Conservation (phyloP, 1,140 invertebrate genomes). For the Cydia strobilella region DNA sequence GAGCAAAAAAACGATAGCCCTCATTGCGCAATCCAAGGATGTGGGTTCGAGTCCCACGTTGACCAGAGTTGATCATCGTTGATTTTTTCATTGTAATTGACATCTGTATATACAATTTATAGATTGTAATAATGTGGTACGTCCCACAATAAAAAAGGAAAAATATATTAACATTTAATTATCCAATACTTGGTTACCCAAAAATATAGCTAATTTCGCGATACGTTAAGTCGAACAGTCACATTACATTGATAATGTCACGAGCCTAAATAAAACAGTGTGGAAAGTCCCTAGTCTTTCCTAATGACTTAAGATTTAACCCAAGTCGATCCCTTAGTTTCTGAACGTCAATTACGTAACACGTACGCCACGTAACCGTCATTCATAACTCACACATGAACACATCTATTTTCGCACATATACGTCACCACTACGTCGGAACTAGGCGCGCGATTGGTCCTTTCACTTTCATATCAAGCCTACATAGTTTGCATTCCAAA, state of each 20-base stretch:
- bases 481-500: conserved; percentile 70
- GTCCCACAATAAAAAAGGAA: too few species aligned
- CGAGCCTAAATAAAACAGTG: background rate
- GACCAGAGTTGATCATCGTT: too few species aligned
- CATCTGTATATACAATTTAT: too few species aligned
- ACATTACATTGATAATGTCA: background rate
- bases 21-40: too few species aligned
- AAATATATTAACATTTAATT: too few species aligned
- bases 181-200: too few species aligned
- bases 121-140: too few species aligned
- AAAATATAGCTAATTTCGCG: too few species aligned
- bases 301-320: background rate
- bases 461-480: conserved; percentile 68
- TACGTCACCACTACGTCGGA: conserved; percentile 32
- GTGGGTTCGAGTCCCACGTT: too few species aligned
- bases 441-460: conserved; percentile 49
- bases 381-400: conserved; percentile 21
- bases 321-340: background rate
- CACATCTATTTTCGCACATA: conserved; percentile 21
- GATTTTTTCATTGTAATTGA: too few species aligned
- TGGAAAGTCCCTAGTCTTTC: background rate
- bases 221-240: too few species aligned
- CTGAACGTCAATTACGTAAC: conserved; percentile 14
- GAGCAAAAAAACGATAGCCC: too few species aligned
- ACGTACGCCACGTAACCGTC: conserved; percentile 4